Base-by-base conservation (phyloP, 2,113 vertebrate species). In the Lepus timidus region DNA sequence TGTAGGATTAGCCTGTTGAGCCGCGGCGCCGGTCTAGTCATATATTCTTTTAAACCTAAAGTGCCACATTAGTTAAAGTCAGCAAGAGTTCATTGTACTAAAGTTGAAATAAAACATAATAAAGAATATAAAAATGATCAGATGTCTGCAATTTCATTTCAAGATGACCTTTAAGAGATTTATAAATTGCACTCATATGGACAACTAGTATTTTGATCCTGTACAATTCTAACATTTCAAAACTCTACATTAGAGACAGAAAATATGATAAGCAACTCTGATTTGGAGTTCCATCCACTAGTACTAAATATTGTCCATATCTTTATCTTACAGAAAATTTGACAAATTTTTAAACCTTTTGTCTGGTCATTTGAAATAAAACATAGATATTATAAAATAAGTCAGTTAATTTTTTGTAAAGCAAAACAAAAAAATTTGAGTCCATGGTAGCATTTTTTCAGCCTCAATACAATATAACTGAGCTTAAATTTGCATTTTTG, bases 91-190 rank as follows among this genome's bases (percentile, higher is more conserved):
- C 67, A 14, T 2, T 39, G 3, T 55, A 79, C 64, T 85, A 64
- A 73, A 61, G 2, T 85, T 87, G 44, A 83, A 95, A 39, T 80
- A 90, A 70, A 92, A 71, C 17, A 85, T 65, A 86, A 74, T 93
- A 36, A 90, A 4, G 5, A 81, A 65, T 94, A 80, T 61, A 44
- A 80, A 93, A 81, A 58, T 58, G 22, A 31, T 14, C 14, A 51
- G 49, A 58, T 68, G 83, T 86, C 31, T 84, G 27, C 25, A 83
- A 61, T 14, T 75, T 81, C 20, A 44, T 17, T 75, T 84, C 31
- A 62, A 93, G 61, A 88, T 84, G 36, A 65, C 7, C 62, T 79
- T 76, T 65, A 80, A 58, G 58, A 84, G 29, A 44, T 61, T 39
- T 90, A 10, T 92, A 74, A 44, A 4, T 70, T 88, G 4, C 51